Conservation (phyloP, 2,797 vertebrate genomes). For the Amazona ochrocephala region DNA sequence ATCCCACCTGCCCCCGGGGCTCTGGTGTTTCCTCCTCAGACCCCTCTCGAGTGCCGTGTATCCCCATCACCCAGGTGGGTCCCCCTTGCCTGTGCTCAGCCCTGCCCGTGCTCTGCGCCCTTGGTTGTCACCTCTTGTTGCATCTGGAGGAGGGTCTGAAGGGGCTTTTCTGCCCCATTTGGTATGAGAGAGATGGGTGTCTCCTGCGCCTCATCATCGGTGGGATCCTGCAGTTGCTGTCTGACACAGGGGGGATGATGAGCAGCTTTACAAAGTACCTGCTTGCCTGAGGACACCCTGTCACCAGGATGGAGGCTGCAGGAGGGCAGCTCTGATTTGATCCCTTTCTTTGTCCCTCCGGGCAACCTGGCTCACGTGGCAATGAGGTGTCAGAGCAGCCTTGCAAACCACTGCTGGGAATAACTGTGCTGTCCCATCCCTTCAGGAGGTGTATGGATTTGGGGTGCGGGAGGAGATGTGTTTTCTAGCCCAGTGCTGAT, state of each 20-base stretch:
- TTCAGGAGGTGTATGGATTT: background rate
- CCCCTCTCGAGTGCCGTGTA: too few species aligned
- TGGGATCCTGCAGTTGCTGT: accelerated
- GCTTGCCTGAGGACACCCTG: background rate
- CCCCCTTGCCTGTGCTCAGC: background rate
- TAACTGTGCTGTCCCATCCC: background rate
- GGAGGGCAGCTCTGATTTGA: background rate
- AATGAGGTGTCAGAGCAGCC: background rate
- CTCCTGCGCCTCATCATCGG: accelerated
- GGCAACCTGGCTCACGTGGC: background rate
- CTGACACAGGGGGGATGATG: accelerated
- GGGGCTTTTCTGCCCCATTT: background rate
- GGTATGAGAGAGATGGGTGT: accelerated
- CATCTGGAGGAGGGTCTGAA: background rate
- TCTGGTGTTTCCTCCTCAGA: too few species aligned
- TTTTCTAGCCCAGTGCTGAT: background rate
- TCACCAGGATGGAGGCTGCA: background rate
- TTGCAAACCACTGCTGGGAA: background rate
- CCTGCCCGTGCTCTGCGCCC: background rate
- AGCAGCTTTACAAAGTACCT: accelerated
- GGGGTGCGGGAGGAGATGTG: background rate
- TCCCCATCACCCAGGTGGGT: too few species aligned
- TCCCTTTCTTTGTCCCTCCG: background rate
- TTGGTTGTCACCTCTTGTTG: background rate
- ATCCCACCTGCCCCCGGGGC: too few species aligned